Conservation (phyloP, 1,140 invertebrate species). For the Halyomorpha halys region DNA sequence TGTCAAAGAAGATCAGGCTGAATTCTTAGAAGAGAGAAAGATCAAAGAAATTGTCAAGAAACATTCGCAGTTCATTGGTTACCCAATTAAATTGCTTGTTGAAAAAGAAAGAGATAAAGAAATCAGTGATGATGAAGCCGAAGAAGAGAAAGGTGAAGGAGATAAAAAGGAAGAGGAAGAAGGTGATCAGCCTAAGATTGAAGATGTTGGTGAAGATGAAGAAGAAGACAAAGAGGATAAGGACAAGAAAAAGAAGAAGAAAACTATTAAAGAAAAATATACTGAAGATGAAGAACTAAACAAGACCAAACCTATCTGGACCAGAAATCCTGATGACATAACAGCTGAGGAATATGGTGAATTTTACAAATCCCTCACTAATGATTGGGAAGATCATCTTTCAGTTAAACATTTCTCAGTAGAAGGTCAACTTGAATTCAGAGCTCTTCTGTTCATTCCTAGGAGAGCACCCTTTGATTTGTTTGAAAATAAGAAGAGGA, state of each 20-base stretch:
- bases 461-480: constrained; percentile 92
- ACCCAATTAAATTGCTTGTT: constrained; percentile 90
- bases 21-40: constrained; percentile 78
- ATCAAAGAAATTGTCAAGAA: constrained; percentile 98
- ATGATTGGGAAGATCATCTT: constrained; percentile 98
- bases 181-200: constrained; percentile 81
- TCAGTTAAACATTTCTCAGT: constrained; percentile 98
- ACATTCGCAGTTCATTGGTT: constrained; percentile 98
- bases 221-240: constrained; percentile 63
- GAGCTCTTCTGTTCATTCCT: constrained; percentile 89
- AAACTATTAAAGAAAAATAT: constrained; percentile 95
- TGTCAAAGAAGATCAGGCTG: constrained; percentile 71
- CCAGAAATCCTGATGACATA: constrained; percentile 94
- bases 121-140: constrained; percentile 76
- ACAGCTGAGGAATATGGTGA: constrained; percentile 96
- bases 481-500: constrained; percentile 96
- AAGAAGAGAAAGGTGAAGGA: constrained; percentile 55
- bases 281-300: constrained; percentile 97
- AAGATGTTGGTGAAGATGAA: constrained; percentile 85
- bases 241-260: constrained; percentile 89
- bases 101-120: constrained; percentile 95
- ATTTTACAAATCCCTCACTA: constrained; percentile 97
- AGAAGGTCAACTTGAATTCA: constrained; percentile 96
- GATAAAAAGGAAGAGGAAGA: constrained; percentile 46
- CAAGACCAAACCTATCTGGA: constrained; percentile 99